Conservation (phyloP, 2,888 invertebrate genomes). For the Oscheius onirici region DNA sequence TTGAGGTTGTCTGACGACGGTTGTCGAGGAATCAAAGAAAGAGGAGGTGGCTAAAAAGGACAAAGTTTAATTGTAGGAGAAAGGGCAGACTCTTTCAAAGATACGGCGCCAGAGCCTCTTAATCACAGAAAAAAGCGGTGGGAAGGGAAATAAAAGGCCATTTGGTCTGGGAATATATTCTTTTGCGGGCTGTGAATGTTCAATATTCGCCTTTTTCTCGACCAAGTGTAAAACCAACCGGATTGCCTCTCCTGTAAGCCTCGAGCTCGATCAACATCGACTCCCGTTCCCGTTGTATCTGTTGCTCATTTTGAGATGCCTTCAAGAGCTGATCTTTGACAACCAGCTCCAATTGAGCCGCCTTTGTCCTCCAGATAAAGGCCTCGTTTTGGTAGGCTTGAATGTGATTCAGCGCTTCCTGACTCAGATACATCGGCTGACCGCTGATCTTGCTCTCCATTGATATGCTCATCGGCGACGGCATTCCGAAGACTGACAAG, state of each 20-base stretch:
- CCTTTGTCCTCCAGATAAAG: slow-evolving; percentile 70
- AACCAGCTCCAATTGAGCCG: slow-evolving; percentile 68
- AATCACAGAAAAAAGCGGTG: background rate
- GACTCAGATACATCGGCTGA: slow-evolving; percentile 44
- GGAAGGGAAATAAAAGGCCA: background rate
- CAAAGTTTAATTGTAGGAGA: background rate
- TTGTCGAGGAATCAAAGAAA: background rate
- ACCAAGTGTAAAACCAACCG: slow-evolving; percentile 15
- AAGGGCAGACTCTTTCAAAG: background rate
- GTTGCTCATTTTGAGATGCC: slow-evolving; percentile 38
- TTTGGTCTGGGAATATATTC: background rate
- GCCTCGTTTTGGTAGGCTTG: slow-evolving; percentile 71
- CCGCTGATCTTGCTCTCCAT: slow-evolving; percentile 36
- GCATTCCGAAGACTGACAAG: background rate
- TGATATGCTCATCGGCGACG: slow-evolving; percentile 33
- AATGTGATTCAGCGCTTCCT: slow-evolving; percentile 52
- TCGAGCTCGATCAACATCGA: slow-evolving; percentile 18
- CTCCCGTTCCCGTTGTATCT: slow-evolving; percentile 29
- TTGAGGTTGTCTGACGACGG: background rate
- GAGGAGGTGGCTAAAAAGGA: slow-evolving; percentile 1
- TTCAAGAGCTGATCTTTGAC: slow-evolving; percentile 65
- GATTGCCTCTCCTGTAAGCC: background rate
- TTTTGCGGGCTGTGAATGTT: background rate
- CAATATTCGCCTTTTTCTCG: background rate
- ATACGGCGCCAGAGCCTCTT: background rate